Evolutionary conservation across 2,888 invertebrate genomes (phyloP), one percentile per base, ranked within the genome.

Genomic region (Ptychoptera albimana): DNA sequence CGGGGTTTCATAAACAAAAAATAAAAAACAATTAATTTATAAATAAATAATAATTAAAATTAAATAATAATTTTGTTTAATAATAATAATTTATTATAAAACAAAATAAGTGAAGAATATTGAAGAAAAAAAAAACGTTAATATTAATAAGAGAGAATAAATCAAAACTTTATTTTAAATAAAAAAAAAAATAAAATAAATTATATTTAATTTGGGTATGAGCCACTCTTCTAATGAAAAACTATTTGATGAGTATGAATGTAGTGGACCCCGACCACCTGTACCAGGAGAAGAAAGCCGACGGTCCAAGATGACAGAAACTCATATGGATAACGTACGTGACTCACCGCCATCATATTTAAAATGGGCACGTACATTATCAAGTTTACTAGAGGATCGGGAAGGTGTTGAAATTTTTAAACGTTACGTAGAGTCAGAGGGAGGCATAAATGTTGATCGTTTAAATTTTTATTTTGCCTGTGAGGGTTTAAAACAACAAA

Each of bases 401-500:
- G 87, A 91, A 63, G 94, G 94, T 48, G 85, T 89, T 53, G 78
- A 81, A 49, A 71, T 91, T 59, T 93, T 92, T 71, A 80, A 82
- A 63, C 75, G 75, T 66, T 87, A 82, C 68, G 76, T 87, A 57
- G 74, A 79, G 61, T 77, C 79, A 55, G 86, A 87, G 63, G 83
- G 82, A 57, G 77, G 74, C 50, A 74, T 77, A 58, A 79, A 83
- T 66, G 79, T 81, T 53, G 82, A 84, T 67, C 76, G 84, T 44
- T 75, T 89, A 57, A 80, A 84, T 67, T 94, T 94, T 71, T 92
- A 88, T 79, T 93, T 92, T 70, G 93, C 92, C 43, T 88, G 88
- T 66, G 83, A 87, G 62, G 85, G 88, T 44, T 75, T 87, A 55
- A 81, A 83, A 55, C 83, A 82, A 63, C 81, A 85, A 66, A 64